A percentile compares a stretch with the other conserved stretches of the same genome.
Evolutionary conservation across 2,888 invertebrate genomes (phyloP).

Genomic region (Pelosia muscerda): DNA sequence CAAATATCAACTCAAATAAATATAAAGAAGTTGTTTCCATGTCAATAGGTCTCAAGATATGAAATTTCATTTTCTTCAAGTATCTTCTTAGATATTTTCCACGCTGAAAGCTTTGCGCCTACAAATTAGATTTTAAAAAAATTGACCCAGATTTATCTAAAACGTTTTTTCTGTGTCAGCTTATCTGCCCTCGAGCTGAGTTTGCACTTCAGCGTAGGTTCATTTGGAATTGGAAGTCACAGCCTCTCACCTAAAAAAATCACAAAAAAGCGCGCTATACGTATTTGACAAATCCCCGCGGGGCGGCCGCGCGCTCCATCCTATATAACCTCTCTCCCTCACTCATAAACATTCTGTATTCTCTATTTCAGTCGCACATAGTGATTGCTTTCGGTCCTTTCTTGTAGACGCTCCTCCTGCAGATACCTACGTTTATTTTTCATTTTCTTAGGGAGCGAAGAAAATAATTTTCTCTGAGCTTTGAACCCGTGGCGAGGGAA

Average conservation of each 20-base stretch:
- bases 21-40: too few relatives aligned
- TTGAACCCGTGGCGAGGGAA: slow-evolving; percentile 81
- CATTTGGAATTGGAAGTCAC: slow-evolving; percentile 68
- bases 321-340: slow-evolving; percentile 48
- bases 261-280: slow-evolving; percentile 58
- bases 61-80: background rate
- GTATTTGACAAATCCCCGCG: slow-evolving; percentile 71
- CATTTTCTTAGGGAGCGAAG: slow-evolving; percentile 80
- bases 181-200: slow-evolving; percentile 55
- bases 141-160: slow-evolving; percentile 48
- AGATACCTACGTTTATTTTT: slow-evolving; percentile 79
- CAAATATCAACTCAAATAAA: background rate
- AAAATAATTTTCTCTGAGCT: slow-evolving; percentile 86
- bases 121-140: slow-evolving; percentile 41
- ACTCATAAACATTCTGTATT: slow-evolving; percentile 39
- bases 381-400: slow-evolving; percentile 54
- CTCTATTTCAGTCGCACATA: slow-evolving; percentile 57
- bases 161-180: slow-evolving; percentile 46
- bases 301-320: slow-evolving; percentile 49
- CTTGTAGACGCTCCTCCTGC: slow-evolving; percentile 64
- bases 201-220: slow-evolving; percentile 59
- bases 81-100: slow-evolving; percentile 23
- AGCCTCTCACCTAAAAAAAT: slow-evolving; percentile 58
- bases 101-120: slow-evolving; percentile 17
- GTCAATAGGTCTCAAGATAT: background rate